phyloP scores from a whole-genome alignment of 2,888 invertebrate genomes.

The Myopa tessellatipennis region DNA sequence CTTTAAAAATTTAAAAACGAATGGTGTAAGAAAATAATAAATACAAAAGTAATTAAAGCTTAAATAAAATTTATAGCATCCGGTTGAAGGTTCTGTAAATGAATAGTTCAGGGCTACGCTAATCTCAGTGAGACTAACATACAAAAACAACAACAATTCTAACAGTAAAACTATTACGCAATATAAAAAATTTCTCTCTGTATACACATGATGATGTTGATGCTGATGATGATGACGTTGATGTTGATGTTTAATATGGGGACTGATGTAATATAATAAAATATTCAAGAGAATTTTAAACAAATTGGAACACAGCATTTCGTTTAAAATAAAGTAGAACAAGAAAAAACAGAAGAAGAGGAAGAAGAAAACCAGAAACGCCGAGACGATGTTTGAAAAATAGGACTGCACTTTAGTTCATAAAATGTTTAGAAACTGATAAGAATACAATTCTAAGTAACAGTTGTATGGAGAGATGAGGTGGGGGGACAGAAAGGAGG shows the following conservation, averaged over 20 bases:
- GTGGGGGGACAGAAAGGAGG: too few relatives aligned
- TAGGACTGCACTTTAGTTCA: constrained; percentile 21
- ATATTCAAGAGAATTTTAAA: constrained; percentile 26
- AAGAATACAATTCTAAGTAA: constrained; percentile 13
- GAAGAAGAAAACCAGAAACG: background rate
- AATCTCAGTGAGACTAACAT: background rate
- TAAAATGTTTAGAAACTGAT: constrained; percentile 29
- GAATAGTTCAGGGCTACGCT: constrained; percentile 11
- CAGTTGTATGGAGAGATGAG: too few relatives aligned
- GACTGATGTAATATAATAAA: constrained; percentile 31
- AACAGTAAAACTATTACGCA: too few relatives aligned
- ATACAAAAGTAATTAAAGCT: background rate
- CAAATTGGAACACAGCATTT: background rate
- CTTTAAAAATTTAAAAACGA: background rate
- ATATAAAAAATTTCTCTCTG: too few relatives aligned
- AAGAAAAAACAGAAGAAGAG: too few relatives aligned
- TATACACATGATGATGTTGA: background rate
- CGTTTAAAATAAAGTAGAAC: too few relatives aligned
- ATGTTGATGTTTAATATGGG: background rate
- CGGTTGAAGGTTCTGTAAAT: constrained; percentile 8
- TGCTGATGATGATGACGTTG: background rate
- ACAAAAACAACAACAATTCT: background rate
- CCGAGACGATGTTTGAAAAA: background rate
- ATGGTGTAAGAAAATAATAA: background rate
- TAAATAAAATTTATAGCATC: constrained; percentile 2